Evolutionary conservation across 2,113 vertebrate species (phyloP), one percentile per base, ranked within the genome.

Genomic region (Planiliza haematocheilus): DNA sequence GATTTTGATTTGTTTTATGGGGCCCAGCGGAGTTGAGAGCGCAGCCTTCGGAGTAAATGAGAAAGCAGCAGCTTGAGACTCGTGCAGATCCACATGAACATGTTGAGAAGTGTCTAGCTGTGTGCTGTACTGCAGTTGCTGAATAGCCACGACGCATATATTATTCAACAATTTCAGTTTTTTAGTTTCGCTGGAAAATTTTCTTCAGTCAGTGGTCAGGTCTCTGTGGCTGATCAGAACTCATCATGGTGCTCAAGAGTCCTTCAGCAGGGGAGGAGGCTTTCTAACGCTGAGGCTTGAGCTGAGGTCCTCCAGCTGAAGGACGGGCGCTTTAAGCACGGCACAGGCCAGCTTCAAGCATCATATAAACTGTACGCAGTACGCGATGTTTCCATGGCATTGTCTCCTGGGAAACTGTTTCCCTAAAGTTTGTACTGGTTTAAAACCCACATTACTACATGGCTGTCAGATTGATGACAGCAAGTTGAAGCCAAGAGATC

Each of bases 341-440:
- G 4, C 17, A 5, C 1, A 4, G 16, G 4, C 41, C 42, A 10
- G 8, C 7, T 17, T 18, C 17, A 4, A 21, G 4, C 18, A 20
- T 9, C 20, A 11, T 20, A 17, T 49, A n/a, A n/a, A 1, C 20
- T 49, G 10, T 20, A 49, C 2, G n/a, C n/a, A n/a, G n/a, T n/a
- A n/a, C n/a, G n/a, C n/a, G n/a, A 7, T 8, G 77, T 81, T 65
- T 56, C 65, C 64, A 65, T 65, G 69, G 55, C 65, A 43, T 17
- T 30, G 0, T 45, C 59, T 57, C 38, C 48, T 1, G 10, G 48
- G 58, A 59, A 59, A 41, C 46, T 7, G 41, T 16, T 13, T 4
- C 39, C 4, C 37, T 11, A 9, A 64, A 51, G 63, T 55, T 48
- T n/a, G 24, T 0, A 1, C n/a, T 1, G 14, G 17, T 59, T 4